Conservation (phyloP, 1,140 invertebrate species). For the Drosophila lowei region DNA sequence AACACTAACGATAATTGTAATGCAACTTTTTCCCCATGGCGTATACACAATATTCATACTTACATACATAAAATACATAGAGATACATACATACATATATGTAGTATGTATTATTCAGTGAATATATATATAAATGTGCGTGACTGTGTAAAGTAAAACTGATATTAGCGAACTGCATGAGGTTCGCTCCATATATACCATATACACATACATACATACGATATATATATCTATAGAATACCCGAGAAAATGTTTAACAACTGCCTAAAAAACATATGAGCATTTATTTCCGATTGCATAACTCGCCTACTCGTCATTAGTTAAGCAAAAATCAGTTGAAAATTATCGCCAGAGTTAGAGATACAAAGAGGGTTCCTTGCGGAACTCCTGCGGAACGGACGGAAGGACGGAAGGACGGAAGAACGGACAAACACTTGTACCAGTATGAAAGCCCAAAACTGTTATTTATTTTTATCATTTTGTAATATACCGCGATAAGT, state of each 20-base stretch:
- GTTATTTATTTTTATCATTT: constrained; percentile 82
- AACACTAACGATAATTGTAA: constrained; percentile 66
- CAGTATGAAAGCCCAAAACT: constrained; percentile 81
- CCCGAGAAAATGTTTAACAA: constrained; percentile 60
- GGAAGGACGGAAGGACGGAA: neutral
- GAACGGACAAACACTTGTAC: constrained; percentile 60
- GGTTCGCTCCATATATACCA: neutral
- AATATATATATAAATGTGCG: constrained; percentile 52
- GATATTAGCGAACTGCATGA: constrained; percentile 62
- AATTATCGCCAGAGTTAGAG: constrained; percentile 25
- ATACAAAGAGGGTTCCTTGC: constrained; percentile 3
- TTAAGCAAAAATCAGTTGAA: constrained; percentile 52
- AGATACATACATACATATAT: constrained; percentile 35
- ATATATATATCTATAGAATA: constrained; percentile 49
- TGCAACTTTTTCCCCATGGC: constrained; percentile 28
- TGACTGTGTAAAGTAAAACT: constrained; percentile 75
- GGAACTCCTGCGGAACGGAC: neutral
- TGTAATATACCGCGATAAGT: constrained; percentile 53
- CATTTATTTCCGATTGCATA: constrained; percentile 65
- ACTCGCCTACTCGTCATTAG: constrained; percentile 75
- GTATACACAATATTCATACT: constrained; percentile 58
- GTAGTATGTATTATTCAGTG: constrained; percentile 33
- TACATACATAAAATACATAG: constrained; percentile 16
- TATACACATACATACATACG: constrained; percentile 37
- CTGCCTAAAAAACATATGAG: constrained; percentile 68